Conservation (phyloP, 2,888 invertebrate species). For the Gymnocheta viridis region DNA sequence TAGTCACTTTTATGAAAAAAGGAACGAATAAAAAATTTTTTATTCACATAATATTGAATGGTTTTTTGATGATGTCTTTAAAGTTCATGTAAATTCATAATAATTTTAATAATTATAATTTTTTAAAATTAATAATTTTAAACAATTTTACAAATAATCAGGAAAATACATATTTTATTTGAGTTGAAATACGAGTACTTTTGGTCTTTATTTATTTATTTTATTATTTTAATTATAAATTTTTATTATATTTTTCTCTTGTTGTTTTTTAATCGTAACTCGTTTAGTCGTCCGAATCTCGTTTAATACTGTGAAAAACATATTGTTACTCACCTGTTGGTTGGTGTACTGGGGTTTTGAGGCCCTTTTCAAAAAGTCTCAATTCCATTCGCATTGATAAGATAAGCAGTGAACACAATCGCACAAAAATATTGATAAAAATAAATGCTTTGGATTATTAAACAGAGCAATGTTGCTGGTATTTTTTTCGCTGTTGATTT, state of each 20-base stretch:
- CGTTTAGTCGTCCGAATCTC: slow-evolving; percentile 59
- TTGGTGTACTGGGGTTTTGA: slow-evolving; percentile 34
- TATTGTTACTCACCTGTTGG: slow-evolving; percentile 66
- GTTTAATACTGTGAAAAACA: slow-evolving; percentile 61
- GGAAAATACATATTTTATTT: not conserved
- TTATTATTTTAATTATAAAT: not conserved
- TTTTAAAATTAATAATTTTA: not conserved
- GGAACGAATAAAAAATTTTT: not conserved
- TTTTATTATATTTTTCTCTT: not conserved
- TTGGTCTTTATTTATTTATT: not conserved
- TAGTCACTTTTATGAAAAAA: slow-evolving; percentile 23
- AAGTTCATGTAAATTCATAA: not conserved
- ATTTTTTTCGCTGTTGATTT: slow-evolving; percentile 17
- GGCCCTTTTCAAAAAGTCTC: slow-evolving; percentile 31
- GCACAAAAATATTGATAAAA: slow-evolving; percentile 53
- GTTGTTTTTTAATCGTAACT: slow-evolving; percentile 9
- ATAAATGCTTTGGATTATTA: slow-evolving; percentile 59
- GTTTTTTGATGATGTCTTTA: not conserved
- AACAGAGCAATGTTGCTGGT: slow-evolving; percentile 37
- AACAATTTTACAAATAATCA: not conserved
- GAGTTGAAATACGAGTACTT: not conserved
- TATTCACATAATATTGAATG: not conserved
- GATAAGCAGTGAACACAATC: slow-evolving; percentile 56
- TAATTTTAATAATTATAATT: not conserved
- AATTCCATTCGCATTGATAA: slow-evolving; percentile 61